These are phyloP conservation scores for Nematopogon swammerdamellus DNA, from an alignment of 2,888 invertebrate genomes.

Conservation along the genomic window DNA sequence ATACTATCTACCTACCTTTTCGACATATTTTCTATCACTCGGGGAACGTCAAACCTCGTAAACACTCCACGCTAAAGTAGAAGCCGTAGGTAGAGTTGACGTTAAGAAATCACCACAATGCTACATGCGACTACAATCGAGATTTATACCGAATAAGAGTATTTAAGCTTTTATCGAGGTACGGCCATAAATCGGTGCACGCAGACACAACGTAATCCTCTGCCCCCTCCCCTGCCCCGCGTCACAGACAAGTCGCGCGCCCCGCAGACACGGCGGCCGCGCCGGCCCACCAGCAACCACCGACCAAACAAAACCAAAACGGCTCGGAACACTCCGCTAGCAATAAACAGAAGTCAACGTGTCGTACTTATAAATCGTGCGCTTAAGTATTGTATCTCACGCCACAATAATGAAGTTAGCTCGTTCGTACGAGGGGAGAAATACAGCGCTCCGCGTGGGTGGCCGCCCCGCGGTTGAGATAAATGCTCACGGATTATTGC, in stretches of 20 bases:
- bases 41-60: too few species aligned
- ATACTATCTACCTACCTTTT: too few species aligned
- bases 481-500: conserved; percentile 48
- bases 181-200: conserved; percentile 48
- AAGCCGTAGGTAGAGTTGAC: too few species aligned
- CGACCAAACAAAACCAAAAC: background rate
- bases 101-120: too few species aligned
- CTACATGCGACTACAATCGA: background rate
- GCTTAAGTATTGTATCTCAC: conserved; percentile 57
- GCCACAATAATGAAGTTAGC: conserved; percentile 58
- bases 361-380: conserved; percentile 55
- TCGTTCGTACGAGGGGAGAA: conserved; percentile 44
- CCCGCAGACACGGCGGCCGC: too few species aligned
- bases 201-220: conserved; percentile 45
- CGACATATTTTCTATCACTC: too few species aligned
- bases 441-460: conserved; percentile 50
- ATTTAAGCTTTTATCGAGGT: conserved; percentile 55
- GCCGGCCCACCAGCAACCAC: too few species aligned
- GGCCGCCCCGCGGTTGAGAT: conserved; percentile 37
- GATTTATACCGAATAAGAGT: conserved; percentile 30
- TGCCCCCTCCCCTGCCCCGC: conserved; percentile 28
- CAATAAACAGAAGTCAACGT: conserved; percentile 58
- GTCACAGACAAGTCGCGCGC: background rate
- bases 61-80: too few species aligned
- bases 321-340: conserved; percentile 36